phyloP scores from a whole-genome alignment of 2,888 invertebrate species.

The Keiferia lycopersicella region DNA sequence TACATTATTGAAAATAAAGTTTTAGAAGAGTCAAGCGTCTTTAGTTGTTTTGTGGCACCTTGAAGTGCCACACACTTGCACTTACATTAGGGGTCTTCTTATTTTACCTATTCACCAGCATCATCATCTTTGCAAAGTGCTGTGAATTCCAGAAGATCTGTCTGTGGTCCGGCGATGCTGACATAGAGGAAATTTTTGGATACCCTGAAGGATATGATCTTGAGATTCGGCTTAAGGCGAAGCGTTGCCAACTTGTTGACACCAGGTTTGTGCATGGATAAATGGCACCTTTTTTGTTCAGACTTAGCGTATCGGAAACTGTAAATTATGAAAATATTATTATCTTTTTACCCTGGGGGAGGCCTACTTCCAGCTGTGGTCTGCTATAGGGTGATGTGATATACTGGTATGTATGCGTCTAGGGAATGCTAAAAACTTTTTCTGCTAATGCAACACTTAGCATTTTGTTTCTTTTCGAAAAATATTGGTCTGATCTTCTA shows the following conservation, averaged over 20 bases:
- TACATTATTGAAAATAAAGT: too few species aligned
- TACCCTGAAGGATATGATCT: constrained; percentile 60
- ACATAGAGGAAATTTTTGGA: constrained; percentile 63
- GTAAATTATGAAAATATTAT: constrained; percentile 15
- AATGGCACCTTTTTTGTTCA: constrained; percentile 26
- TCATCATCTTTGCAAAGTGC: constrained; percentile 47
- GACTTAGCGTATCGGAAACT: constrained; percentile 45
- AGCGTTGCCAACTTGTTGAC: constrained; percentile 57
- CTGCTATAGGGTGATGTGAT: too few species aligned
- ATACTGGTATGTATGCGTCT: too few species aligned
- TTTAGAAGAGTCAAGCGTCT: too few species aligned
- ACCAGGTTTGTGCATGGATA: constrained; percentile 19
- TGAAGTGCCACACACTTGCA: too few species aligned
- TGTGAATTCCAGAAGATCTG: constrained; percentile 58
- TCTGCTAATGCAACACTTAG: too few species aligned
- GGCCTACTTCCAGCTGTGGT: too few species aligned
- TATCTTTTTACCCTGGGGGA: too few species aligned
- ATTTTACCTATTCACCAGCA: background rate
- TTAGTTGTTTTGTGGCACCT: too few species aligned
- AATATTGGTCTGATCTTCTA: too few species aligned
- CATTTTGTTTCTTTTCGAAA: too few species aligned
- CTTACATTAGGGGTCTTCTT: background rate
- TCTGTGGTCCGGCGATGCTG: constrained; percentile 56
- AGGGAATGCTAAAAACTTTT: too few species aligned
- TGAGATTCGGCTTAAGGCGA: constrained; percentile 51